Conservation (phyloP, 2,888 invertebrate species). For the Pollenia griseotomentosa region DNA sequence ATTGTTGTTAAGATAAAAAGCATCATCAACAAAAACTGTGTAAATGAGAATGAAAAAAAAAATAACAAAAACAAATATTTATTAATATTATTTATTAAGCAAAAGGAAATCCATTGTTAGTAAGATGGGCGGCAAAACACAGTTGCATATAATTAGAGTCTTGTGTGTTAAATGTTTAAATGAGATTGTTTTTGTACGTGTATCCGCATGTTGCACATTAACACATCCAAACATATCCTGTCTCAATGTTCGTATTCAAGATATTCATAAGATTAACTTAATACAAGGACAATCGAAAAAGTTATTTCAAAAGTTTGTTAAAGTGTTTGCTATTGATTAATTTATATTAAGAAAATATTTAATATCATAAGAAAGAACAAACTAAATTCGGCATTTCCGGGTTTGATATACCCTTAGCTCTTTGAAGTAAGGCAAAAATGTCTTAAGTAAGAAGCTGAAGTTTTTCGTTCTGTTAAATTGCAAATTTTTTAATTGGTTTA, state of each 20-base stretch:
- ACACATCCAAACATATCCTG: not conserved
- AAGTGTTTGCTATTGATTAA: no score
- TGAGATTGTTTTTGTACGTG: conserved; percentile 15
- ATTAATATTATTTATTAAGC: conserved; percentile 45
- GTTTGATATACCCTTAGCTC: no score
- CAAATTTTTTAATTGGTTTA: no score
- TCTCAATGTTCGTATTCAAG: not conserved
- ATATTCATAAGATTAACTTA: not conserved
- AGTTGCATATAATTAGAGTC: conserved; percentile 34
- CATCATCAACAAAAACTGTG: not conserved
- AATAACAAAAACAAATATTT: conserved; percentile 14
- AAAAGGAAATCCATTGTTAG: conserved; percentile 42
- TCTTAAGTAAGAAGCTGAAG: no score
- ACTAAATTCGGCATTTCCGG: no score
- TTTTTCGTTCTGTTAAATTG: no score
- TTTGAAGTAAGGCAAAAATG: no score
- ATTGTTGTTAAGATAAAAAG: conserved; percentile 12
- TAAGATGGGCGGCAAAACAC: conserved; percentile 16
- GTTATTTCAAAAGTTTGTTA: not conserved
- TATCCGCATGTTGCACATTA: conserved; percentile 27
- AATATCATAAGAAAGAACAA: no score
- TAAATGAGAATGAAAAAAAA: conserved; percentile 9
- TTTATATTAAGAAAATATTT: no score
- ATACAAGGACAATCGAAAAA: not conserved
- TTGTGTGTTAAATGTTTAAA: conserved; percentile 38